A percentile compares a stretch with the other conserved stretches of the same genome.
Conservation (phyloP, 2,113 vertebrate species). For the Elephantulus edwardii region DNA sequence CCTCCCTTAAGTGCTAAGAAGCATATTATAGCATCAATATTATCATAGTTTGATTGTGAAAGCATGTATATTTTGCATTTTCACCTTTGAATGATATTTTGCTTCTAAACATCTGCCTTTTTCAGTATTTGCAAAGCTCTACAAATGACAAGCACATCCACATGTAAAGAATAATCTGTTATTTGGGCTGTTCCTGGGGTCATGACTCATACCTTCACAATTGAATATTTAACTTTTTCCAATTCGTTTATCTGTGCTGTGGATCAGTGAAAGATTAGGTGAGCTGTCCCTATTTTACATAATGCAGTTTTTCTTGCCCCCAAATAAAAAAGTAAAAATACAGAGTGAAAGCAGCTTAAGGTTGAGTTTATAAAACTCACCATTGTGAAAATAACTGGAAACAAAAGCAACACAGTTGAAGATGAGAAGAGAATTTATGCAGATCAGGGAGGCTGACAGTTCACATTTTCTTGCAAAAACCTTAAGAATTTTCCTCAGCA, state of each 20-base stretch:
- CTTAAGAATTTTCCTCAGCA: constrained; percentile 39
- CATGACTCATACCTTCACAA: constrained; percentile 16
- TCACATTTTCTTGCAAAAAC: constrained; percentile 48
- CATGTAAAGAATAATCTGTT: constrained; percentile 19
- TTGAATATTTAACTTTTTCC: constrained; percentile 44
- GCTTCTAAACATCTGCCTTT: not conserved
- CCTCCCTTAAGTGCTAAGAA: constrained; percentile 18
- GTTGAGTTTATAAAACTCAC: constrained; percentile 25
- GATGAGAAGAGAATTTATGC: constrained; percentile 17
- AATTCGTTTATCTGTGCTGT: constrained; percentile 43
- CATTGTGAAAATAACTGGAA: constrained; percentile 21
- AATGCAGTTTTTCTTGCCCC: constrained; percentile 66
- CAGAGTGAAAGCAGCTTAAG: not conserved
- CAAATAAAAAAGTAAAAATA: constrained; percentile 41
- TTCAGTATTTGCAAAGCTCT: constrained; percentile 40
- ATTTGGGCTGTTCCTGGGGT: not conserved
- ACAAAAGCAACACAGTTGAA: constrained; percentile 41
- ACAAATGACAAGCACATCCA: not conserved
- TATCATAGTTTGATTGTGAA: constrained; percentile 1
- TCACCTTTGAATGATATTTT: not conserved
- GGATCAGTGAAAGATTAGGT: constrained; percentile 27
- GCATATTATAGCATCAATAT: constrained; percentile 14
- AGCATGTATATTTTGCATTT: not conserved
- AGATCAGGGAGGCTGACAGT: constrained; percentile 15
- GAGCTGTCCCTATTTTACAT: constrained; percentile 58